These are phyloP conservation scores for Lissonota sp. DNA, from an alignment of 2,888 invertebrate species.

Conservation along the genomic window DNA sequence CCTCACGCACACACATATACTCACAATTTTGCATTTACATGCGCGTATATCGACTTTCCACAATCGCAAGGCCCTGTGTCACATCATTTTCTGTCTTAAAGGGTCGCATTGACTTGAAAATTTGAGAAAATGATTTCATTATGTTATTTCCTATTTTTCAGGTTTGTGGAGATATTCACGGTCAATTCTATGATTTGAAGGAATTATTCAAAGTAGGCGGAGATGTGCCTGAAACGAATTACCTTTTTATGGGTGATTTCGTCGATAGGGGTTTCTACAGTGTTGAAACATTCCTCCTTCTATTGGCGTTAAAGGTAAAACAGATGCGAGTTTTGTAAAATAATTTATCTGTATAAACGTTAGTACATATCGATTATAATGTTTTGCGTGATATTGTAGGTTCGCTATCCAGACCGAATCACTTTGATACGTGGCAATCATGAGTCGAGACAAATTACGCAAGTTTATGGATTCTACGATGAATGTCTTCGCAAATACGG, in stretches of 20 bases:
- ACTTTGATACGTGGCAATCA: constrained; percentile 99
- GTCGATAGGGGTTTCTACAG: constrained; percentile 99
- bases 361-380: constrained; percentile 10
- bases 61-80: no score
- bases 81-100: no score
- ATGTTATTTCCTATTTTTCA: no score
- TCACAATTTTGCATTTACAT: no score
- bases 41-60: no score
- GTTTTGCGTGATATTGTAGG: constrained; percentile 85
- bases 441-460: constrained; percentile 99
- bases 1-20: constrained; percentile 24
- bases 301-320: constrained; percentile 96
- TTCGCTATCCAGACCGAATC: constrained; percentile 99
- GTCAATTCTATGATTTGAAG: constrained; percentile 99
- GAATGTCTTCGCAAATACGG: constrained; percentile 99
- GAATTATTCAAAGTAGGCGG: constrained; percentile 99
- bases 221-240: constrained; percentile 99
- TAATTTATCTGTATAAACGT: neutral
- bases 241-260: constrained; percentile 99
- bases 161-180: constrained; percentile 99
- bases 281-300: constrained; percentile 98
- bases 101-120: no score
- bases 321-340: constrained; percentile 42
- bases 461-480: constrained; percentile 99
- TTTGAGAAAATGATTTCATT: no score